Evolutionary conservation across 2,797 vertebrate species (phyloP), one percentile per base, ranked within the genome.

Genomic region (Pempheris klunzingeri): DNA sequence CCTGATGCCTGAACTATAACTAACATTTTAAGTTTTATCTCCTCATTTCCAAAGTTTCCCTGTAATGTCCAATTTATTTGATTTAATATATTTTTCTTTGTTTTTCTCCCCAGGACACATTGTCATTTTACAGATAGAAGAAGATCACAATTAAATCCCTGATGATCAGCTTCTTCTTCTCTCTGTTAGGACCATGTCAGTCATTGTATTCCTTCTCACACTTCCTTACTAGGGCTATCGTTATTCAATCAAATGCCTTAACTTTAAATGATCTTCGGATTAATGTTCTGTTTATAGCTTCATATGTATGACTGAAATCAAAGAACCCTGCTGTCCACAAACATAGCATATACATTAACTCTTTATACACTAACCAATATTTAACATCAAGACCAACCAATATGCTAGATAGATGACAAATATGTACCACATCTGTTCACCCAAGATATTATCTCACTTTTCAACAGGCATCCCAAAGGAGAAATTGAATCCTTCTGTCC

Each of bases 361-460:
- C 14, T 14, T 38, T 32, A 32, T 32, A 32, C 30, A 32, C 30
- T 32, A 32, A 32, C 30, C 3, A 46, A n/a, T 15, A 52, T n/a
- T 55, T 22, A 34, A 50, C n/a, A 41, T 12, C 4, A 43, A 77
- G 4, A 62, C 49, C 59, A 26, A 46, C 30, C 22, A 34, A 36
- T n/a, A n/a, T n/a, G n/a, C n/a, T n/a, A n/a, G n/a, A n/a, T n/a
- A n/a, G n/a, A n/a, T n/a, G n/a, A n/a, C n/a, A n/a, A n/a, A n/a
- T n/a, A n/a, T n/a, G n/a, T n/a, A n/a, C 55, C 71, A 13, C 22
- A 39, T 55, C 15, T n/a, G n/a, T 54, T 68, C 44, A 52, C 13
- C 15, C 49, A 46, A 32, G 49, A 39, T 71, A 12, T 62, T 13
- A 64, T 60, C 57, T 77, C 59, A 64, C 15, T 69, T 58, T 74